phyloP scores from a whole-genome alignment of 2,113 vertebrate species.

The Ageneiosus marmoratus region DNA sequence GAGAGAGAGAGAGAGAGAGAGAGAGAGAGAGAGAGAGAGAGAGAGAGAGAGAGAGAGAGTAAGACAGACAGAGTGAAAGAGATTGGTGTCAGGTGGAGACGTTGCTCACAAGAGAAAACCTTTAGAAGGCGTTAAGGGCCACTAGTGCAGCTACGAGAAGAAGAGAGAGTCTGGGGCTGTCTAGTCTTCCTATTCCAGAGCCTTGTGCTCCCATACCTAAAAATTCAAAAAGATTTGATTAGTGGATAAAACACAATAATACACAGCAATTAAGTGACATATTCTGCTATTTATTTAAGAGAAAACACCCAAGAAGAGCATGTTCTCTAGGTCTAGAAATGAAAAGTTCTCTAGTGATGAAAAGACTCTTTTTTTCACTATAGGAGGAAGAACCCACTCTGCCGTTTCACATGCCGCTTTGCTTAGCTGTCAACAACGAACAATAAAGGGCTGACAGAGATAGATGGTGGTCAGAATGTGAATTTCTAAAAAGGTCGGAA shows the following conservation, averaged over 20 bases:
- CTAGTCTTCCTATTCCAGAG: conserved; percentile 67
- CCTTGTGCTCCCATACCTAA: conserved; percentile 88
- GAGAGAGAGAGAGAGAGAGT: neutral
- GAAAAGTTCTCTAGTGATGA: conserved; percentile 55
- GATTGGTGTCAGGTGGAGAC: neutral
- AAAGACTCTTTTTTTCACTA: conserved; percentile 62
- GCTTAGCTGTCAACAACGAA: conserved; percentile 70
- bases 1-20: too few relatives aligned
- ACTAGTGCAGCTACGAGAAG: conserved; percentile 67
- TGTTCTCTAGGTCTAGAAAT: conserved; percentile 55
- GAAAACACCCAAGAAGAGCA: conserved; percentile 20
- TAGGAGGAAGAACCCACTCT: conserved; percentile 32
- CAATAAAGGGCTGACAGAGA: conserved; percentile 75
- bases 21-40: neutral
- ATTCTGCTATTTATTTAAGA: conserved; percentile 49
- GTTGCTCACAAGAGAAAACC: conserved; percentile 11
- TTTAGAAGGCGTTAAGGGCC: conserved; percentile 63
- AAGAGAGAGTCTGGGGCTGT: conserved; percentile 57
- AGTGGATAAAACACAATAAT: conserved; percentile 36
- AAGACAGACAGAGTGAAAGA: neutral
- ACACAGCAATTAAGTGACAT: conserved; percentile 9
- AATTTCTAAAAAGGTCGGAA: conserved; percentile 72
- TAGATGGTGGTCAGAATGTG: conserved; percentile 60
- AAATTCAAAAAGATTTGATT: conserved; percentile 52
- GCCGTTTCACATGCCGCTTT: conserved; percentile 68